Evolutionary conservation across 1,140 invertebrate genomes (phyloP), one percentile per base, ranked within the genome.

Genomic region (Sminthurinus signatus): DNA sequence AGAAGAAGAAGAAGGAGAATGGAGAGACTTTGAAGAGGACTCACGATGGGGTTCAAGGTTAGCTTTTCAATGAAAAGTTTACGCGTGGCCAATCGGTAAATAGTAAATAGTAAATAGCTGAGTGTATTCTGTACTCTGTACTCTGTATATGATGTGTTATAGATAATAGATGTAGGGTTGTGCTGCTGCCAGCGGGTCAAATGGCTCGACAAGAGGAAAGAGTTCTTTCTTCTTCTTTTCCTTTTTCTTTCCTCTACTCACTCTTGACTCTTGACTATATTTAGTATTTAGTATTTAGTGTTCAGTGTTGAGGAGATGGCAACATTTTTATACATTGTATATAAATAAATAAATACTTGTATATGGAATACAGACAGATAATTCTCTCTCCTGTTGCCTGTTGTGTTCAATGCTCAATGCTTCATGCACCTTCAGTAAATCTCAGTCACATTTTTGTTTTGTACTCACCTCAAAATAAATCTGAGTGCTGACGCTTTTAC

Each of bases 41-140:
- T 15, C 32, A 43, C 50, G 42, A 17, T 31, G 60, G 60, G 60
- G 65, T 62, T 67, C 65, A 67, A 67, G 65, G 65, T 62, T 62
- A 44, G 15, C 65, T 67, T 67, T 67, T 58, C 12, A 65, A 69
- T 69, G 57, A 56, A 64, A 69, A n/a, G n/a, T 69, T 60, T 65
- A 62, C 63, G 63, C 64, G 68, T 69, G 68, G 60, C 68, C 58
- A 69, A 69, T 69, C 60, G 63, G 57, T 69, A 69, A 69, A 69
- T 65, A 60, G 64, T 55, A 64, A 69, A 69, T 65, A 69, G 64
- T 56, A 56, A 64, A 64, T 62, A 67, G 65, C 62, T 67, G 50
- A 54, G 54, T 46, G n/a, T n/a, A n/a, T n/a, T n/a, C n/a, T n/a
- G n/a, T n/a, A n/a, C n/a, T n/a, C n/a, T n/a, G n/a, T n/a, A n/a